Conservation (phyloP, 2,113 vertebrate genomes). For the Stegostoma tigrinum region DNA sequence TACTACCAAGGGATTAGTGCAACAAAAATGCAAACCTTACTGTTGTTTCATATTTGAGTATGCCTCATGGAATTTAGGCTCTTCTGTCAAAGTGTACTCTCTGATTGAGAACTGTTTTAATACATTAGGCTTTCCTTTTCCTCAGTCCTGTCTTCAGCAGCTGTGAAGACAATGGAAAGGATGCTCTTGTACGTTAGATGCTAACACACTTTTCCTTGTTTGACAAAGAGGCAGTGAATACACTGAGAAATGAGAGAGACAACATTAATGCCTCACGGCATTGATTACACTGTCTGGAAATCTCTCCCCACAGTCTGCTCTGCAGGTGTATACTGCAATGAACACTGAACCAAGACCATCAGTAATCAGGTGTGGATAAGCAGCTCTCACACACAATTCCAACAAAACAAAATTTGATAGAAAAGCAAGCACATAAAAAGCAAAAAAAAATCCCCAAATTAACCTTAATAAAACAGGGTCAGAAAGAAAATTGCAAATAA, state of each 20-base stretch:
- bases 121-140: neutral
- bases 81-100: neutral
- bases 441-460: conserved; percentile 1
- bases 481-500: neutral
- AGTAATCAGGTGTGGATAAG: neutral
- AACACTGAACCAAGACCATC: neutral
- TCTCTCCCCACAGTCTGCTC: neutral
- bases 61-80: neutral
- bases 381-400: neutral
- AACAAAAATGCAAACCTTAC: neutral
- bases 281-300: neutral
- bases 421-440: conserved; percentile 8
- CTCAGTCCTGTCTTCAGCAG: neutral
- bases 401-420: conserved; percentile 13
- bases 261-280: neutral
- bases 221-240: neutral
- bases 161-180: neutral
- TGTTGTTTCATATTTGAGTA: neutral
- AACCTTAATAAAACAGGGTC: neutral
- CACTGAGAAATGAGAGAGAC: neutral
- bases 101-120: neutral
- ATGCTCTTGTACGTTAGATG: neutral
- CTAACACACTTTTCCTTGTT: neutral
- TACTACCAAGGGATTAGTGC: neutral
- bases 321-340: neutral